Evolutionary conservation across 2,797 vertebrate genomes (phyloP).

Genomic region (Eospalax fontanierii): DNA sequence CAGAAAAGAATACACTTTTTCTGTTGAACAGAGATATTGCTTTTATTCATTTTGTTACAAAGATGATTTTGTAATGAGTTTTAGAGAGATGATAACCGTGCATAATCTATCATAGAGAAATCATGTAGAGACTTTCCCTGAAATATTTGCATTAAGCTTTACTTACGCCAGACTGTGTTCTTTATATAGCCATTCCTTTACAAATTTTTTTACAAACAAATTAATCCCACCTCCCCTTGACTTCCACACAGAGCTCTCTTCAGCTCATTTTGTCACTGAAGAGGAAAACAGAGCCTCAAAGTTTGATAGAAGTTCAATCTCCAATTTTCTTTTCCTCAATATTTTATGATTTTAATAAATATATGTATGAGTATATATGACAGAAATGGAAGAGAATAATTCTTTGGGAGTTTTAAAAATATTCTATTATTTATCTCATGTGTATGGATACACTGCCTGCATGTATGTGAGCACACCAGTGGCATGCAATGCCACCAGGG

Average conservation of each 20-base stretch:
- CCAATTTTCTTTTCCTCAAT: too few relatives aligned
- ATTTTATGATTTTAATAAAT: too few relatives aligned
- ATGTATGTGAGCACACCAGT: too few relatives aligned
- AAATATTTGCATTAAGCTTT: conserved; percentile 28
- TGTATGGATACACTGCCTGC: too few relatives aligned
- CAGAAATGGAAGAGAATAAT: too few relatives aligned
- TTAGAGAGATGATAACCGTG: neutral
- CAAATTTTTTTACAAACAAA: neutral
- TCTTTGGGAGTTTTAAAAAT: too few relatives aligned
- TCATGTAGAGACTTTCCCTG: neutral
- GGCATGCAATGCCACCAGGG: too few relatives aligned
- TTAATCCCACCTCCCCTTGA: neutral
- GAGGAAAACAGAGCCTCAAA: conserved; percentile 6
- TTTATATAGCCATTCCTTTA: neutral
- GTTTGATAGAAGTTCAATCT: conserved; percentile 59
- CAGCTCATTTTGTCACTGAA: neutral
- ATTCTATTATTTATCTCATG: too few relatives aligned
- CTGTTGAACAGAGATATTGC: neutral
- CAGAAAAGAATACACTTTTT: neutral
- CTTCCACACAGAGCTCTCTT: neutral
- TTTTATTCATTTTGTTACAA: neutral
- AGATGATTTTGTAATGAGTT: conserved; percentile 26
- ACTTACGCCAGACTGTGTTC: neutral
- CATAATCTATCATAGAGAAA: conserved; percentile 11
- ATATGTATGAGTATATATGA: too few relatives aligned